Evolutionary conservation across 2,888 invertebrate genomes (phyloP).

Genomic region (Mythimna albipuncta): DNA sequence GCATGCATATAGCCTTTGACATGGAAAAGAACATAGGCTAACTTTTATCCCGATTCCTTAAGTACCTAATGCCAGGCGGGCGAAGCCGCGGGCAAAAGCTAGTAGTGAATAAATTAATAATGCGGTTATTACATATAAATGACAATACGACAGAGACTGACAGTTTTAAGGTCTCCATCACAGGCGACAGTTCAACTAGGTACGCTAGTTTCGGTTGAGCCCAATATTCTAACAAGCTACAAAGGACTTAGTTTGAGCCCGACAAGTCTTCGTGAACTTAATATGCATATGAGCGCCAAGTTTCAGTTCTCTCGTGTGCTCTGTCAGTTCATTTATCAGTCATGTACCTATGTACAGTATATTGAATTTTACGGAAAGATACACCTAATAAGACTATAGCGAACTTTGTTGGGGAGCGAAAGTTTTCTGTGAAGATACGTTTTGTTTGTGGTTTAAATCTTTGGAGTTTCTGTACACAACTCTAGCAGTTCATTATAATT

Average conservation of each 20-base stretch:
- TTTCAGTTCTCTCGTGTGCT: slow-evolving; percentile 54
- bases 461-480: background rate
- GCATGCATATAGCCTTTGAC: too few relatives aligned
- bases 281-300: slow-evolving; percentile 63
- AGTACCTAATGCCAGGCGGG: too few relatives aligned
- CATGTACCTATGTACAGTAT: slow-evolving; percentile 11
- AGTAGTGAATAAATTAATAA: too few relatives aligned
- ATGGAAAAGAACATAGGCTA: too few relatives aligned
- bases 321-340: slow-evolving; percentile 49
- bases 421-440: background rate
- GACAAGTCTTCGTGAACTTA: slow-evolving; percentile 59
- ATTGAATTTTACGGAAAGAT: slow-evolving; percentile 14
- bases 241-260: slow-evolving; percentile 53
- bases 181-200: too few relatives aligned
- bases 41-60: too few relatives aligned
- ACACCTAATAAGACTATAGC: background rate
- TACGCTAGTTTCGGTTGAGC: too few relatives aligned
- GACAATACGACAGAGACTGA: too few relatives aligned
- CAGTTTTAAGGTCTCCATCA: too few relatives aligned
- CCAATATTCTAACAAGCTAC: slow-evolving; percentile 12
- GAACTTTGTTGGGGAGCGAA: background rate
- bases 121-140: too few relatives aligned
- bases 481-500: too few relatives aligned
- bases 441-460: background rate
- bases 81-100: too few relatives aligned